Conservation (phyloP, 2,113 vertebrate species). For the Gambusia affinis region DNA sequence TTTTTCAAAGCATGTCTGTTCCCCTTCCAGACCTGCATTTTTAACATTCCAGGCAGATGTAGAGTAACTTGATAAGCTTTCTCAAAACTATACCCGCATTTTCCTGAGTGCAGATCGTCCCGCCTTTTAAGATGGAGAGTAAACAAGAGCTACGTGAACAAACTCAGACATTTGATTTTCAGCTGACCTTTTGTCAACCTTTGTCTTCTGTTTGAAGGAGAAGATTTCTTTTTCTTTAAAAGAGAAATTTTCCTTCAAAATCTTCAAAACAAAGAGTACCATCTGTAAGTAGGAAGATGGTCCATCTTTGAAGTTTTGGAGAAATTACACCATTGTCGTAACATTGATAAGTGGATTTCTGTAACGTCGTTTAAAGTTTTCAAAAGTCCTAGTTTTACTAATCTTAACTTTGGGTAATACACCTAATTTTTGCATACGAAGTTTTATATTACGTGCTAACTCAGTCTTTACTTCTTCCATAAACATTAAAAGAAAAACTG, state of each 20-base stretch:
- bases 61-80: conserved; percentile 29
- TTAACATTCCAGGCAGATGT: conserved; percentile 3
- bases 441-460: too few relatives aligned
- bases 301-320: too few relatives aligned
- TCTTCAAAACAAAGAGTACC: conserved; percentile 8
- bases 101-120: neutral
- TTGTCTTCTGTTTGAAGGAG: conserved; percentile 9
- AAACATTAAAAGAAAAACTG: too few relatives aligned
- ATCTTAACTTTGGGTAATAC: too few relatives aligned
- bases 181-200: neutral
- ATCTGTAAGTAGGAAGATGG: conserved; percentile 18
- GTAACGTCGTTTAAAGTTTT: too few relatives aligned
- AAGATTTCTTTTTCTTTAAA: conserved; percentile 13
- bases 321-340: neutral
- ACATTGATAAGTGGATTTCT: too few relatives aligned
- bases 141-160: neutral
- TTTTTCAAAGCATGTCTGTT: conserved; percentile 13
- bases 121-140: conserved; percentile 7
- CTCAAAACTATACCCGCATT: conserved; percentile 14
- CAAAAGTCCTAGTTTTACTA: too few relatives aligned
- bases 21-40: neutral
- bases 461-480: too few relatives aligned
- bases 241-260: conserved; percentile 15
- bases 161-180: conserved; percentile 2
- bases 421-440: too few relatives aligned